Conservation (phyloP, 2,888 invertebrate genomes). For the Coleophora deauratella region DNA sequence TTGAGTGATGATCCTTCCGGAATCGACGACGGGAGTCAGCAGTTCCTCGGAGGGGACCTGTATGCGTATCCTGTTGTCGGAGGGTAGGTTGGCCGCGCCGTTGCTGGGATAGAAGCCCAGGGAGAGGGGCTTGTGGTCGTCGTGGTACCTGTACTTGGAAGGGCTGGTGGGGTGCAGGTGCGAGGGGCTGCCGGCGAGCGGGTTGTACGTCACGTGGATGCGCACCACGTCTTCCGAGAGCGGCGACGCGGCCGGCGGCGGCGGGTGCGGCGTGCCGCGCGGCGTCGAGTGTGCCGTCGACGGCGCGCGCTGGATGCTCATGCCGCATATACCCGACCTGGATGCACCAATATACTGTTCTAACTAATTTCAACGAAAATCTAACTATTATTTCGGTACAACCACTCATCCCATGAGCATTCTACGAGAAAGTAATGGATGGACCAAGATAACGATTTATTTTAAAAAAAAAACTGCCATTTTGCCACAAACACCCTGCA, state of each 20-base stretch:
- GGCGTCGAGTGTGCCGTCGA: conserved; percentile 77
- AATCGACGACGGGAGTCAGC: conserved; percentile 77
- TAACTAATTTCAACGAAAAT: too few species aligned
- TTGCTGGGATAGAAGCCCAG: conserved; percentile 69
- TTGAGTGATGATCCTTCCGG: conserved; percentile 66
- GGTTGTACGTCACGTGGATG: conserved; percentile 85
- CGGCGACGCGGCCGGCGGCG: conserved; percentile 76
- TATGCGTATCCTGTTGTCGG: conserved; percentile 83
- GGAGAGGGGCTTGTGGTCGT: conserved; percentile 56
- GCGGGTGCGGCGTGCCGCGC: conserved; percentile 76
- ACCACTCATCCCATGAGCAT: too few species aligned
- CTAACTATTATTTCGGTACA: too few species aligned
- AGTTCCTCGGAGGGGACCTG: conserved; percentile 81
- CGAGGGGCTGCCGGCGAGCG: conserved; percentile 68
- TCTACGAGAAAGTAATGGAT: too few species aligned
- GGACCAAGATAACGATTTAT: too few species aligned
- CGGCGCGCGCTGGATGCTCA: conserved; percentile 68
- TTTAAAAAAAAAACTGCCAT: too few species aligned
- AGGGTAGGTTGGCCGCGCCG: conserved; percentile 66
- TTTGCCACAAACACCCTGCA: too few species aligned
- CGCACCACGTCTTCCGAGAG: conserved; percentile 79
- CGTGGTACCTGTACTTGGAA: conserved; percentile 49
- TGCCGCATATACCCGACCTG: conserved; percentile 64
- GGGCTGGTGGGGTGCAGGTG: conserved; percentile 65
- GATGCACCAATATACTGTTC: conserved; percentile 21